Evolutionary conservation across 2,797 vertebrate genomes (phyloP).

Genomic region (Pygocentrus nattereri): DNA sequence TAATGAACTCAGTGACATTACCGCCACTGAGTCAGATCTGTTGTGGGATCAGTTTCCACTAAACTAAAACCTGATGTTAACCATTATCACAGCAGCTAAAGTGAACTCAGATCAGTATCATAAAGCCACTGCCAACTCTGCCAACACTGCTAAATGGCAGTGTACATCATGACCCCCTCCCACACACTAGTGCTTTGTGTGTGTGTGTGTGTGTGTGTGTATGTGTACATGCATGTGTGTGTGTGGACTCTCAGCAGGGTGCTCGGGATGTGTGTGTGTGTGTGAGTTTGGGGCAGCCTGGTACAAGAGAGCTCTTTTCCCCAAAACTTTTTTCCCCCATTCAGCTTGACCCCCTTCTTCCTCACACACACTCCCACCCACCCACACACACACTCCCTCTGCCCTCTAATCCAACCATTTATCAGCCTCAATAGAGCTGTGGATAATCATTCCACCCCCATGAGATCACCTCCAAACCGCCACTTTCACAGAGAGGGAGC

Average conservation of each 20-base stretch:
- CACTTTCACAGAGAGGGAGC: slow-evolving; percentile 42
- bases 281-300: slow-evolving; percentile 1
- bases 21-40: background rate
- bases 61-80: background rate
- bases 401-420: slow-evolving; percentile 69
- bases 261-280: background rate
- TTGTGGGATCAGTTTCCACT: background rate
- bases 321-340: slow-evolving; percentile 1
- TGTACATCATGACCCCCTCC: background rate
- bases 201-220: slow-evolving; percentile 30
- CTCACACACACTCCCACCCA: background rate
- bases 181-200: background rate
- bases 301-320: slow-evolving; percentile 19
- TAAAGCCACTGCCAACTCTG: background rate
- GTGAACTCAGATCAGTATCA: background rate
- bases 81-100: background rate
- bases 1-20: slow-evolving; percentile 22
- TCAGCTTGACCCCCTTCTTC: background rate
- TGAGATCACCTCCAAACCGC: slow-evolving; percentile 66
- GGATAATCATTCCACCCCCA: slow-evolving; percentile 74
- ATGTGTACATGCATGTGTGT: background rate
- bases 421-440: slow-evolving; percentile 61
- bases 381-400: slow-evolving; percentile 34
- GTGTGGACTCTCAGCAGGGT: background rate
- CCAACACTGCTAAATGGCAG: slow-evolving; percentile 2